These are phyloP conservation scores for Ladona fulva DNA, from an alignment of 1,140 invertebrate species.

Conservation along the genomic window DNA sequence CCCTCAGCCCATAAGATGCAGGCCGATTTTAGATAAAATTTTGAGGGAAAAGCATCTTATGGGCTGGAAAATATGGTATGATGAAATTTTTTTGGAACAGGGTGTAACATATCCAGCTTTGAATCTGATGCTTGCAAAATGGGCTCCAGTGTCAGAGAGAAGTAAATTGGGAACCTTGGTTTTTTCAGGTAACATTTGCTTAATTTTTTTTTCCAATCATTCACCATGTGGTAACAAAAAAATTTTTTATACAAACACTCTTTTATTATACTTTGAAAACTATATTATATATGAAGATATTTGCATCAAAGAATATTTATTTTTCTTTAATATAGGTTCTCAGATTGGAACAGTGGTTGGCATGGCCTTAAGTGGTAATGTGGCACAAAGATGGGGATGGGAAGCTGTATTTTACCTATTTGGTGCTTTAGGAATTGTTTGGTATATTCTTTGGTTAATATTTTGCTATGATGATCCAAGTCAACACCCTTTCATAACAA, in stretches of 20 bases:
- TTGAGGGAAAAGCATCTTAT: too few relatives aligned
- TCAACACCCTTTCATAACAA: conserved; percentile 73
- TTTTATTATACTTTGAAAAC: background rate
- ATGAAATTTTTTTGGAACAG: conserved; percentile 40
- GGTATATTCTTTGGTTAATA: conserved; percentile 62
- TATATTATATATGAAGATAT: too few relatives aligned
- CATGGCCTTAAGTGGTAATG: conserved; percentile 26
- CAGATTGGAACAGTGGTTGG: conserved; percentile 31
- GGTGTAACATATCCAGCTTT: conserved; percentile 69
- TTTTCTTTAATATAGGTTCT: conserved; percentile 26
- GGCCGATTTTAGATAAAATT: too few relatives aligned
- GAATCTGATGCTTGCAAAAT: conserved; percentile 60
- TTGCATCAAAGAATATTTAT: background rate
- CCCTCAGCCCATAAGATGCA: too few relatives aligned
- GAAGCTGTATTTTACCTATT: conserved; percentile 32
- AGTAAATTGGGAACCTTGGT: conserved; percentile 63
- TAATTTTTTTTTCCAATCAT: too few relatives aligned
- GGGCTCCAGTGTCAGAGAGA: conserved; percentile 63
- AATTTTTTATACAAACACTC: background rate
- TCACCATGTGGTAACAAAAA: background rate
- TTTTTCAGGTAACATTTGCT: conserved; percentile 48
- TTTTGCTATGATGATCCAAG: conserved; percentile 68
- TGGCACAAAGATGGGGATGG: conserved; percentile 29
- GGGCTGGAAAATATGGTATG: too few relatives aligned
- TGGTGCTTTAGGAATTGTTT: conserved; percentile 40